Evolutionary conservation across 2,797 vertebrate genomes (phyloP), one percentile per base, ranked within the genome.

Genomic region (Liasis olivaceus): DNA sequence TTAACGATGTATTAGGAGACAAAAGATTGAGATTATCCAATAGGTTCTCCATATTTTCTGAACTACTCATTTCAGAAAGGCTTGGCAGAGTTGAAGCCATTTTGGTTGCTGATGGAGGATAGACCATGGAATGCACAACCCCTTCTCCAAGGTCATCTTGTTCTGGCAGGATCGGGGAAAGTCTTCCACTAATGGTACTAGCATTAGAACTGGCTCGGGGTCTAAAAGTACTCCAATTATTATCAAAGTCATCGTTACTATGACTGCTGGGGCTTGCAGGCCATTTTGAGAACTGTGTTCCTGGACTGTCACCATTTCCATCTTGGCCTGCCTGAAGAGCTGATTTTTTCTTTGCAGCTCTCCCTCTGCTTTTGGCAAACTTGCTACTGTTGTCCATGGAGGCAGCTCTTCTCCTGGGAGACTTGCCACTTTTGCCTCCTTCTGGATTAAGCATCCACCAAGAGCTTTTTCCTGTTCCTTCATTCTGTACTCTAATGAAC

Each of bases 341-440:
- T 91, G 98, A 99, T 98, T 99, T 99, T 96, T 99, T 99, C 98
- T 99, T 99, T 36, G 99, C 99, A 4, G 99, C 99, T 94, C 99
- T 98, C 91, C 99, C 99, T 95, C 98, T 98, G 97, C 99, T 99
- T 97, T 99, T 99, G 62, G 98, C 98, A 96, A 99, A 99, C 96
- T 99, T 99, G 98, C 99, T 99, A 98, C 99, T 99, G 98, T 99
- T 99, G 98, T 99, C 99, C 99, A 99, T 99, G 93, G 99, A 99
- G 0, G 98, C 99, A 0, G 99, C 99, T 93, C 99, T 97, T 97
- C 99, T 99, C 87, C 99, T 98, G 1, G 99, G 99, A 12, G 99
- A 99, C 95, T 99, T 99, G 56, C 99, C 99, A 4, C 98, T 99
- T 97, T 99, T 99, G 85, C 99, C 99, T 5, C 99, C 99, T 95